Evolutionary conservation across 2,113 vertebrate species (phyloP), one percentile per base, ranked within the genome.

Genomic region (Phodopus roborovskii): DNA sequence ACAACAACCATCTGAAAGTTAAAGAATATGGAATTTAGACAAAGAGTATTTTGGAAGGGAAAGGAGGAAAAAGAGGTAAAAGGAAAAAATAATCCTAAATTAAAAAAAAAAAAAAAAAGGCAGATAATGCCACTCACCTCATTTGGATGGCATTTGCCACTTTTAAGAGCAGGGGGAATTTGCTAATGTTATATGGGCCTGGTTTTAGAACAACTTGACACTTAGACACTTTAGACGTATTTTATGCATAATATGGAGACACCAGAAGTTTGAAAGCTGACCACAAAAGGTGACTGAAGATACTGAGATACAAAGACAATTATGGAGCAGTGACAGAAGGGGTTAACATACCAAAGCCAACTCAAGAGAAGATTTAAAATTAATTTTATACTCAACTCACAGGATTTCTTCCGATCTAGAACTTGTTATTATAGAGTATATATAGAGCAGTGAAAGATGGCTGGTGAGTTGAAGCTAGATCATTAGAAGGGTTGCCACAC

Each of bases 21-120:
- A 90, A 89, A 79, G 73, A 7, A 87, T 81, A n/a, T 28, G 88
- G 88, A 92, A 93, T 90, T 50, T 88, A 56, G 28, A 93, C 89
- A 94, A 96, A 97, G 39, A 90, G 30, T 60, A 24, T 4, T 24
- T 45, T 60, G 16, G 62, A n/a, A 26, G 81, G 39, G 53, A 93
- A 39, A 89, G 19, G 71, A 8, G 36, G 36, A 36, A 94, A 83
- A 73, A 56, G 19, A 22, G 48, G 17, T 86, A 66, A 86, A 88
- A 66, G 24, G 79, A 83, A 94, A 24, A 81, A 26, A 53, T 56
- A 88, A 33, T 1, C 15, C 39, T 26, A 30, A 73, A 87, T 70
- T 81, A 4, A 84, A 84, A 48, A 48, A 42, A 19, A 24, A 74
- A 62, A 28, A 33, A 68, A 30, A 93, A 66, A 90, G 75, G 24